Conservation (phyloP, 2,797 vertebrate genomes). For the Columba guinea region DNA sequence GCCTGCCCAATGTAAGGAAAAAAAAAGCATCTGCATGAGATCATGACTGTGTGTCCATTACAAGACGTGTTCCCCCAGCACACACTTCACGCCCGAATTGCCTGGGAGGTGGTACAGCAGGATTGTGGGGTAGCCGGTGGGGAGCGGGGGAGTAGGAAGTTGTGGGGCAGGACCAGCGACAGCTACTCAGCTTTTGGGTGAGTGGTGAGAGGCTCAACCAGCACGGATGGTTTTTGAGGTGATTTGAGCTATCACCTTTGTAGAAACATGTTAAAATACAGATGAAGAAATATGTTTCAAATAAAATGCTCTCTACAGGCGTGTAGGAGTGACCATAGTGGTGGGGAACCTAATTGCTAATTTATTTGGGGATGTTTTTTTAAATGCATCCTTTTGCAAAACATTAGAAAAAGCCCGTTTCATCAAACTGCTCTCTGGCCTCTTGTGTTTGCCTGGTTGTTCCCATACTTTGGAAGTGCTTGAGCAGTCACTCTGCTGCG, state of each 20-base stretch:
- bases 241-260: neutral
- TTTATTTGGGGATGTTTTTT: neutral
- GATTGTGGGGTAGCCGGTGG: neutral
- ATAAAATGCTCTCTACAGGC: neutral
- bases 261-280: slow-evolving; percentile 37
- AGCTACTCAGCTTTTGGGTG: neutral
- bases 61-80: neutral
- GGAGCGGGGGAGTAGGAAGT: neutral
- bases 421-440: neutral
- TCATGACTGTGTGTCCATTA: neutral
- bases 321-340: neutral
- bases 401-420: neutral
- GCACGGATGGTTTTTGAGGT: neutral
- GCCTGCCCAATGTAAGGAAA: neutral
- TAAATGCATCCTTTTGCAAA: neutral
- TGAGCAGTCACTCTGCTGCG: neutral
- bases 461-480: neutral
- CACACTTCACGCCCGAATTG: neutral
- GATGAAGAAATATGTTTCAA: neutral
- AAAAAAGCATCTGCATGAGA: accelerated
- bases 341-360: neutral
- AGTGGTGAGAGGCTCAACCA: neutral
- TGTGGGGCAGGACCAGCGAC: neutral
- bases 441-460: neutral
- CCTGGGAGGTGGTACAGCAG: neutral